Conservation (phyloP, 1,140 invertebrate genomes). For the Paralvinella palmiformis region DNA sequence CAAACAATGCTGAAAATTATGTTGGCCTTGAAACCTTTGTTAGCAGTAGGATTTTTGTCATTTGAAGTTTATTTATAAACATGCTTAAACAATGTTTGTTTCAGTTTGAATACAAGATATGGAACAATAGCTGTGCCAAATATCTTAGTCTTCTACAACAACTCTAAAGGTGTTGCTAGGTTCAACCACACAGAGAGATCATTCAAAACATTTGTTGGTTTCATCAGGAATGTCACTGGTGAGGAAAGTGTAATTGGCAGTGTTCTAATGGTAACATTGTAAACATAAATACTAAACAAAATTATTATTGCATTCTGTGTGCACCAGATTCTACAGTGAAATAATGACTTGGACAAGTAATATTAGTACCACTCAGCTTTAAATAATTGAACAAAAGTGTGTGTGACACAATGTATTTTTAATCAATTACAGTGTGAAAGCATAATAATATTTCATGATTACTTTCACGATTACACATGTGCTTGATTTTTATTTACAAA, state of each 20-base stretch:
- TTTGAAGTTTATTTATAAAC: too few species aligned
- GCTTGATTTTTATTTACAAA: too few species aligned
- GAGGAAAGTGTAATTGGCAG: neutral
- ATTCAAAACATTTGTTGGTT: constrained; percentile 71
- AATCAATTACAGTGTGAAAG: neutral
- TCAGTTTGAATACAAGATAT: constrained; percentile 75
- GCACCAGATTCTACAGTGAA: neutral
- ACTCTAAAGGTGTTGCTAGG: constrained; percentile 77
- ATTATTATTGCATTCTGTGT: neutral
- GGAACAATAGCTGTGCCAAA: constrained; percentile 91
- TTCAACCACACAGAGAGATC: constrained; percentile 80
- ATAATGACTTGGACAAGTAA: neutral
- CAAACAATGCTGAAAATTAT: neutral
- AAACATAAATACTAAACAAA: too few species aligned
- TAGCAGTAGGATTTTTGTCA: constrained; percentile 14
- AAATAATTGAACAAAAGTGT: neutral
- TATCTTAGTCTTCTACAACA: constrained; percentile 85
- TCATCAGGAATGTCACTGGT: constrained; percentile 74
- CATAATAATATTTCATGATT: too few species aligned
- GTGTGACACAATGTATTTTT: neutral
- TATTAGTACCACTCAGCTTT: neutral
- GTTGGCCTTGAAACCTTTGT: neutral
- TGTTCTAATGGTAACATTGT: too few species aligned
- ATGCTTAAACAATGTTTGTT: constrained; percentile 23
- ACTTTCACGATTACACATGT: too few species aligned